phyloP scores from a whole-genome alignment of 92 coral and sea anemone species.

The Phymanthus crucifer region DNA sequence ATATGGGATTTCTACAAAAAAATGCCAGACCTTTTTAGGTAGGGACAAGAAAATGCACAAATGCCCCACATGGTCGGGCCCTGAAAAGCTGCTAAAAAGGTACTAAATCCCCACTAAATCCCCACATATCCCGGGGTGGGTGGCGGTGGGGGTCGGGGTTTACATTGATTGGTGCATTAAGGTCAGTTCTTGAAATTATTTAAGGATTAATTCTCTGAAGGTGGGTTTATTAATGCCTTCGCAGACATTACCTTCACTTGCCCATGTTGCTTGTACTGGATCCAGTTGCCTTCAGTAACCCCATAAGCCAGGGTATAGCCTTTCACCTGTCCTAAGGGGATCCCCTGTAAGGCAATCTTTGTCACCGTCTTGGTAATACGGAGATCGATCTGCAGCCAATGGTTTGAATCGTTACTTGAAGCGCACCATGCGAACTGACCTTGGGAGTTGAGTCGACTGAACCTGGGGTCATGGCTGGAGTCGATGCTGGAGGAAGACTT shows the following conservation, averaged over 20 bases:
- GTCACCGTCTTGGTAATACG: constrained; percentile 39
- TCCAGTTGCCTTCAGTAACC: constrained; percentile 7
- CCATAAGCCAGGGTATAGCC: constrained; percentile 16
- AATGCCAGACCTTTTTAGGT: no score
- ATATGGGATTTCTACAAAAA: no score
- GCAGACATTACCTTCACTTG: background rate
- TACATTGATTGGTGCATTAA: no score
- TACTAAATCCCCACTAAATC: no score
- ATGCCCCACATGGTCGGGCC: no score
- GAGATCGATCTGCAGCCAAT: constrained; percentile 40
- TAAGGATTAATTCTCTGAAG: no score
- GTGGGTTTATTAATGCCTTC: background rate
- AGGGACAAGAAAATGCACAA: no score
- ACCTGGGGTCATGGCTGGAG: background rate
- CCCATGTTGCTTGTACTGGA: background rate
- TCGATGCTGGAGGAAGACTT: background rate
- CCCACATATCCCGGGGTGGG: no score
- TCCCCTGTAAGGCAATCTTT: constrained; percentile 40
- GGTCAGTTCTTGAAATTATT: no score
- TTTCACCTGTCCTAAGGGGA: background rate
- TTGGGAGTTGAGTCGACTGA: constrained; percentile 6
- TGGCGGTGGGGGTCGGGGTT: no score
- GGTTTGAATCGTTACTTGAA: constrained; percentile 7
- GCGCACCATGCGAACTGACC: constrained; percentile 31
- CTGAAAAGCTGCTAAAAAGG: no score